phyloP scores from a whole-genome alignment of 2,113 vertebrate species.

The Orcinus orca region DNA sequence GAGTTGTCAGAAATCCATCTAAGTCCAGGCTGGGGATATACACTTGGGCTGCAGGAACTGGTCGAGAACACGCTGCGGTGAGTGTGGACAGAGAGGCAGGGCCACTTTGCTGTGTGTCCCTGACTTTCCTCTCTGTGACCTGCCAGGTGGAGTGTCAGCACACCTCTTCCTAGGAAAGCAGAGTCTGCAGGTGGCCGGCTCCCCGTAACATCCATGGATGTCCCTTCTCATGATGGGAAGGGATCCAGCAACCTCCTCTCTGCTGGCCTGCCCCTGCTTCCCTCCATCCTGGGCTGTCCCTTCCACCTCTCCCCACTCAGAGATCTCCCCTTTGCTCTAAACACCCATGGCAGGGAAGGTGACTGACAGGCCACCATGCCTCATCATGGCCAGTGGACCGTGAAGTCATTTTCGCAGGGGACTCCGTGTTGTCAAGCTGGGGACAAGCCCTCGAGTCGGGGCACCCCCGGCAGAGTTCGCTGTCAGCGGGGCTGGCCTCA shows the following conservation, averaged over 20 bases:
- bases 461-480: background rate
- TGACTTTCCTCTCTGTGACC: too few species aligned
- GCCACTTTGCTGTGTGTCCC: background rate
- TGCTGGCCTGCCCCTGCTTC: background rate
- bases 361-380: accelerated
- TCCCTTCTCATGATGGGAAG: background rate
- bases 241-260: background rate
- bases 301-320: accelerated
- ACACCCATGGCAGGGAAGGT: background rate
- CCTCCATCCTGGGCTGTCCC: background rate
- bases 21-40: background rate
- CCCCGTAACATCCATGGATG: accelerated
- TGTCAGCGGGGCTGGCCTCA: accelerated
- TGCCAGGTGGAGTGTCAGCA: accelerated
- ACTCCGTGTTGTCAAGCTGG: background rate
- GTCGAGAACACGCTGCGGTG: accelerated
- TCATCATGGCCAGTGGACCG: background rate
- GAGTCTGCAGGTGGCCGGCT: background rate
- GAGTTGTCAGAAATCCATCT: background rate
- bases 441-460: background rate
- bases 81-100: background rate
- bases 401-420: background rate
- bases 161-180: background rate
- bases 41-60: accelerated
- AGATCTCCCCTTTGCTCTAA: background rate